Percentiles rank a stretch among this genome's conserved stretches.
Evolutionary conservation across 2,888 invertebrate species (phyloP).

Genomic region (Pseudanteris insignis): DNA sequence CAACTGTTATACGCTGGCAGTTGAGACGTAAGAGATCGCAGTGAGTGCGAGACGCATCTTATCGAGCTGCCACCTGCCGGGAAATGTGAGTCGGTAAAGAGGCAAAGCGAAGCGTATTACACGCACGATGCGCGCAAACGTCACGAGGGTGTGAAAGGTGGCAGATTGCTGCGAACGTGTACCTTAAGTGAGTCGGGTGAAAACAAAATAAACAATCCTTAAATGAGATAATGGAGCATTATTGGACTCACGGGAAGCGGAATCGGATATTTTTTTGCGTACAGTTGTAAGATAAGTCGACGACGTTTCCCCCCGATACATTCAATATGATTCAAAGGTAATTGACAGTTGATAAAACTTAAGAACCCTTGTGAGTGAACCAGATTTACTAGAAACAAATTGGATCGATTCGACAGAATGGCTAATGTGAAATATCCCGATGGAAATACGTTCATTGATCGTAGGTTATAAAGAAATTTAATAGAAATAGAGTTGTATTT

Average conservation of each 20-base stretch:
- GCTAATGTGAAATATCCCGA: too few species aligned
- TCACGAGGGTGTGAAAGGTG: conserved; percentile 35
- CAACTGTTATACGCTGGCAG: conserved; percentile 20
- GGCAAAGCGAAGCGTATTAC: conserved; percentile 49
- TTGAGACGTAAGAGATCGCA: conserved; percentile 20
- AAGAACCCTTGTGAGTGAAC: too few species aligned
- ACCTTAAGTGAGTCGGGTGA: conserved; percentile 5
- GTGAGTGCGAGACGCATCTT: conserved; percentile 34
- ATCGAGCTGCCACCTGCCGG: conserved; percentile 45
- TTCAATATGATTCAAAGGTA: conserved; percentile 4
- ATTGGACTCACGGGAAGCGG: conserved; percentile 14
- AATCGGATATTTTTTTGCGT: conserved; percentile 22
- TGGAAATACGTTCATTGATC: too few species aligned
- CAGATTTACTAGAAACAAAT: too few species aligned
- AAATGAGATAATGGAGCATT: conserved; percentile 36
- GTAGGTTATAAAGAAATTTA: too few species aligned
- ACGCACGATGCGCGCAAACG: conserved; percentile 43
- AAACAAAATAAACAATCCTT: conserved; percentile 18
- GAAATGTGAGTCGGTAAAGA: conserved; percentile 46
- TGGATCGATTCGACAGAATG: too few species aligned
- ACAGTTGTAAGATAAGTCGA: conserved; percentile 7
- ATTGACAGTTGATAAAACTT: too few species aligned
- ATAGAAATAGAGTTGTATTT: too few species aligned
- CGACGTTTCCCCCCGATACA: conserved; percentile 11
- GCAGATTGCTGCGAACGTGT: conserved; percentile 15